These are phyloP conservation scores for Aptenodytes patagonicus DNA, from an alignment of 2,113 vertebrate species.

Conservation along the genomic window DNA sequence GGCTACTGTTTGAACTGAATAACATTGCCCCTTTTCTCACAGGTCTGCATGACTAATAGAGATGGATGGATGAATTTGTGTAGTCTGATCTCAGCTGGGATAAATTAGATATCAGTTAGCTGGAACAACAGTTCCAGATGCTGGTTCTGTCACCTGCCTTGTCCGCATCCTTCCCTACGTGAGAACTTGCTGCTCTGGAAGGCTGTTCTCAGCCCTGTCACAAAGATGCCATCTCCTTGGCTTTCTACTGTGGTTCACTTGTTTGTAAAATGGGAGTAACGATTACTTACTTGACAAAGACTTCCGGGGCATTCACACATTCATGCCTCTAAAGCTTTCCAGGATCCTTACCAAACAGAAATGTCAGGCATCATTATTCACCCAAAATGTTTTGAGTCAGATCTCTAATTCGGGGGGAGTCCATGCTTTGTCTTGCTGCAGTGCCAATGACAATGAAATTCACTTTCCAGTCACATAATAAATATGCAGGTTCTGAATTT, in stretches of 20 bases:
- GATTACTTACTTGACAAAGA: neutral
- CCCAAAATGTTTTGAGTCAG: neutral
- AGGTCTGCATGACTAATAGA: neutral
- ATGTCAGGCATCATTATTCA: neutral
- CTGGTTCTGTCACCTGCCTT: neutral
- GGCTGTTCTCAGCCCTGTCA: neutral
- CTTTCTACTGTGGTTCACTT: neutral
- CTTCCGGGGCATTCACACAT: neutral
- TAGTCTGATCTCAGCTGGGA: neutral
- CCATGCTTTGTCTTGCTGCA: neutral
- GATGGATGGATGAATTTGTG: neutral
- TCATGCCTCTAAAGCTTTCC: neutral
- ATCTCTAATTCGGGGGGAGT: neutral
- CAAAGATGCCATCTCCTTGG: neutral
- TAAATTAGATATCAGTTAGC: neutral
- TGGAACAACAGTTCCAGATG: neutral
- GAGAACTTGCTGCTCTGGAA: neutral
- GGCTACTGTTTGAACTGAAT: neutral
- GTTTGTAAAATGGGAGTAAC: neutral
- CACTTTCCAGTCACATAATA: neutral
- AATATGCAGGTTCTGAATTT: neutral
- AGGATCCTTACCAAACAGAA: neutral
- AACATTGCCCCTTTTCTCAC: neutral
- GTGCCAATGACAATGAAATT: neutral
- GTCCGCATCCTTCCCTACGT: fast-evolving